Evolutionary conservation across 92 coral and sea anemone genomes (phyloP).

Genomic region (Virgularia gustaviana): DNA sequence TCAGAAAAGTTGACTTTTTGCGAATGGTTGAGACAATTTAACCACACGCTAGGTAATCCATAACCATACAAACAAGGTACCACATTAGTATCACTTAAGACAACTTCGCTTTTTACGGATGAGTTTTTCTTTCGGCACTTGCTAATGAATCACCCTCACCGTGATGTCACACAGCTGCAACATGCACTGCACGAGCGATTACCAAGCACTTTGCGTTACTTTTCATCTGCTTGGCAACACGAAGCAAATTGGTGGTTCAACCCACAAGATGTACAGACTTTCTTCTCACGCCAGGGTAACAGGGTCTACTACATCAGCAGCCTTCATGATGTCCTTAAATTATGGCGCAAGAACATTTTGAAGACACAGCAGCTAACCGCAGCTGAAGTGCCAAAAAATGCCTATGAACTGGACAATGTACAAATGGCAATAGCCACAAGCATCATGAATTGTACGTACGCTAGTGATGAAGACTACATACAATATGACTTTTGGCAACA

Average conservation of each 20-base stretch:
- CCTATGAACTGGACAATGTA: no score
- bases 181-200: background rate
- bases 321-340: background rate
- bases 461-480: no score
- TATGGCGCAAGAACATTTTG: background rate
- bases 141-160: constrained; percentile 5
- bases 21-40: background rate
- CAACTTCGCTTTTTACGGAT: background rate
- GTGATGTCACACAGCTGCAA: background rate
- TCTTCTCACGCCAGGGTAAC: background rate
- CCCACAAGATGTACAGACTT: background rate
- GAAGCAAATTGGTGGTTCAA: background rate
- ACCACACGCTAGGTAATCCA: background rate
- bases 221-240: background rate
- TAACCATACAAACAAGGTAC: background rate
- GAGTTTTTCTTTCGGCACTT: background rate
- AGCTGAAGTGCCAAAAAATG: no score
- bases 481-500: no score
- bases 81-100: constrained; percentile 19
- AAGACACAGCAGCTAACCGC: no score
- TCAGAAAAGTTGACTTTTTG: background rate
- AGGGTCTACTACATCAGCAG: background rate
- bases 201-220: background rate
- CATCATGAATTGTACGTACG: no score
- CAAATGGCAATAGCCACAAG: no score